Base-by-base conservation (phyloP, 2,888 invertebrate genomes). In the Drosophila lacicola region DNA sequence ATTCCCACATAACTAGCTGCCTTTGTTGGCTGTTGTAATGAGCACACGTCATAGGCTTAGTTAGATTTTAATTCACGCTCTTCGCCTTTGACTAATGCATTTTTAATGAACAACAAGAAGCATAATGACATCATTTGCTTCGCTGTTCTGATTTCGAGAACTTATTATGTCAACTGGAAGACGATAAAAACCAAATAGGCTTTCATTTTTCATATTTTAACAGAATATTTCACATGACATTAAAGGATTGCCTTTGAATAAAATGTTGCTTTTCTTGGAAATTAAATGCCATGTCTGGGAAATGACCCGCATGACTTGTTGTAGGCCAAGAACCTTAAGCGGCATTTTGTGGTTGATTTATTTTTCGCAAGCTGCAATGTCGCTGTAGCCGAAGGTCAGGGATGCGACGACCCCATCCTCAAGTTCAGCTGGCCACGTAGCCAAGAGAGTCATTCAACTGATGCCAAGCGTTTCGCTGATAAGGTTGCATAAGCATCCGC, bases 361-460 rank as follows among this genome's bases (percentile, higher is more conserved):
- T 70, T 62, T 76, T 44, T 11, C 63, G 46, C 49, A 53, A 37
- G 44, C 65, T 65, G 45, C 60, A 55, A 42, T 62, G 41, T 34
- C 39, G 50, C 53, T 41, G 46, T 44, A 13, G 34, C 21, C 36
- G 61, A 69, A 75, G 79, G 70, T 68, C 41, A n/a, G 4, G 5
- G 41, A 63, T 36, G 74, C 56, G 72, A 71, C 60, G 73, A 75
- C 73, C 75, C 64, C 29, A 8, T 8, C 29, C 73, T 68, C 74
- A 75, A 77, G 75, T 78, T 78, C 78, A 84, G 63, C 57, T 70
- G n/a, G 25, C 29, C 62, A 41, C 56, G 60, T 61, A 60, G 64
- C 33, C 56, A 54, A 45, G 29, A 60, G 49, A 77, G 83, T 84
- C 88, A 85, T 85, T 84, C 86, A 84, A 88, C 83, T 82, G 71